These are phyloP conservation scores for Paramacrobiotus metropolitanus DNA, from an alignment of 1,140 invertebrate genomes.

Conservation along the genomic window DNA sequence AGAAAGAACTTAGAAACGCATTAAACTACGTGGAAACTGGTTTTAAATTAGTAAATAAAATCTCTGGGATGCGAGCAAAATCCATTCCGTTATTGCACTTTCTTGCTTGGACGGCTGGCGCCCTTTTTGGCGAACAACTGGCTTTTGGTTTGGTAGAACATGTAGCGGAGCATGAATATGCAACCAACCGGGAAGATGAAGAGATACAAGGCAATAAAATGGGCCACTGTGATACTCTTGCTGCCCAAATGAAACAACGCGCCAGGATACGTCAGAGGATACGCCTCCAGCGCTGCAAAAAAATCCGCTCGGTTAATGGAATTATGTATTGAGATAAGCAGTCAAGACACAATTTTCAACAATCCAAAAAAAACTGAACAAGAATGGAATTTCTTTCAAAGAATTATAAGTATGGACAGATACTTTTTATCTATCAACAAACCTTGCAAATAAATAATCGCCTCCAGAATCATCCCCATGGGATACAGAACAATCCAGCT, in stretches of 20 bases:
- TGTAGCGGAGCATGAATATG: background rate
- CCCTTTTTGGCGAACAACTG: background rate
- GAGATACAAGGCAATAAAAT: background rate
- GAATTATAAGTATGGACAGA: background rate
- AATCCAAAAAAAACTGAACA: no score
- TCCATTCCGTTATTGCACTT: background rate
- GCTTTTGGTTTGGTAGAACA: background rate
- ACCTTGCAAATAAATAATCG: background rate
- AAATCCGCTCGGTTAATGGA: no score
- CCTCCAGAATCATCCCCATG: background rate
- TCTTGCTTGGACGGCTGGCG: background rate
- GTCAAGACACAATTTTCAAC: no score
- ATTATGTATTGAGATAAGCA: no score
- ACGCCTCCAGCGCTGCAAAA: background rate
- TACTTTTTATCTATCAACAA: background rate
- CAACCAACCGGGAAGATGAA: background rate
- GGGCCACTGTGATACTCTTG: background rate
- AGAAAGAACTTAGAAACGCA: background rate
- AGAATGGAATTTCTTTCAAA: no score
- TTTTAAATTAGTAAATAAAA: background rate
- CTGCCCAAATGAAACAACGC: background rate
- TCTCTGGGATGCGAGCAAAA: background rate
- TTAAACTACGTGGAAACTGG: no score
- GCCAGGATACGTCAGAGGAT: background rate
- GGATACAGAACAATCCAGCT: slow-evolving; percentile 3